phyloP scores from a whole-genome alignment of 2,888 invertebrate genomes.

The Pachycephus smyrnensis region DNA sequence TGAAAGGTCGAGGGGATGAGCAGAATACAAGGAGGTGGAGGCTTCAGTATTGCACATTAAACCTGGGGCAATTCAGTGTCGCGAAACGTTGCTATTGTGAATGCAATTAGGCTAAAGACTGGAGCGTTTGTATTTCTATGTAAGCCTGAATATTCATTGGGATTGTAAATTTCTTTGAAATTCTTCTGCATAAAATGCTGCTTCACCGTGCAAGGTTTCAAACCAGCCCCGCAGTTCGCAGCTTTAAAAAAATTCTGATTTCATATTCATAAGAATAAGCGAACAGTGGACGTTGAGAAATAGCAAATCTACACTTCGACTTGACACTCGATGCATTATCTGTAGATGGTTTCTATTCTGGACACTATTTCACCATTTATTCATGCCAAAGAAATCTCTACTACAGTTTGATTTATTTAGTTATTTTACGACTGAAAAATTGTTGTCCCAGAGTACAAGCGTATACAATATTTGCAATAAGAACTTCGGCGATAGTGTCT shows the following conservation, averaged over 20 bases:
- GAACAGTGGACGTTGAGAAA: neutral
- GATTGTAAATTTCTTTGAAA: neutral
- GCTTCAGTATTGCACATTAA: slow-evolving; percentile 19
- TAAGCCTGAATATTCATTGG: slow-evolving; percentile 11
- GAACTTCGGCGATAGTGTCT: no score
- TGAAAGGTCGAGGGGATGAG: neutral
- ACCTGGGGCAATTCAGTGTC: slow-evolving; percentile 21
- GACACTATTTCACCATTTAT: neutral
- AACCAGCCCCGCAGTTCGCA: neutral
- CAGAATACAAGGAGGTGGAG: neutral
- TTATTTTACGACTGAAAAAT: neutral
- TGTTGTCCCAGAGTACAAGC: neutral
- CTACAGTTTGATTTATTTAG: neutral
- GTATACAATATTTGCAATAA: no score
- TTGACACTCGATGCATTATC: neutral
- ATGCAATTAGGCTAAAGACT: slow-evolving; percentile 26
- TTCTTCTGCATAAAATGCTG: neutral
- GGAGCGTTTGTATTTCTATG: slow-evolving; percentile 18
- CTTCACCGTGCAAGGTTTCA: neutral
- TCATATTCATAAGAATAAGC: neutral
- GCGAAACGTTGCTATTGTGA: slow-evolving; percentile 22
- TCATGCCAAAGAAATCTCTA: neutral
- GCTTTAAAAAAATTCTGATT: neutral
- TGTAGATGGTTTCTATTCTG: neutral
- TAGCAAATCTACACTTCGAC: neutral